A percentile compares a stretch with the other conserved stretches of the same genome.
These are phyloP conservation scores for Pocillopora meandrina DNA, from an alignment of 92 coral and sea anemone genomes.

Conservation along the genomic window DNA sequence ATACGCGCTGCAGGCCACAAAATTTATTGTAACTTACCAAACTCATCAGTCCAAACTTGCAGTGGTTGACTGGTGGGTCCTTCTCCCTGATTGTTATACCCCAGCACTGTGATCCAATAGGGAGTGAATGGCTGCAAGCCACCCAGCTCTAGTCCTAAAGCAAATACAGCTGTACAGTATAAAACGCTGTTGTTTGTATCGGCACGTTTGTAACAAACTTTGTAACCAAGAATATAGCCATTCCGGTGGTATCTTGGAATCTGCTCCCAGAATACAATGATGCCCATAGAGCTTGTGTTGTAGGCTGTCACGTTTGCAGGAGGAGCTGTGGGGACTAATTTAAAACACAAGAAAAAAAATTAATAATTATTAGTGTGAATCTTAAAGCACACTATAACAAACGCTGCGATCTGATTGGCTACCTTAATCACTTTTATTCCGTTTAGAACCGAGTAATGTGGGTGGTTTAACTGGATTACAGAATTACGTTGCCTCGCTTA, in stretches of 20 bases:
- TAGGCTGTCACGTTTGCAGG: slow-evolving; percentile 85
- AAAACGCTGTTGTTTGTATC: slow-evolving; percentile 36
- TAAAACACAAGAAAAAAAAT: neutral
- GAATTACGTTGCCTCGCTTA: too few species aligned
- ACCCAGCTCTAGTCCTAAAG: slow-evolving; percentile 66
- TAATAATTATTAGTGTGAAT: too few species aligned
- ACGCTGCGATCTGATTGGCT: too few species aligned
- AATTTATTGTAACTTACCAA: slow-evolving; percentile 53
- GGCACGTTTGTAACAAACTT: slow-evolving; percentile 76
- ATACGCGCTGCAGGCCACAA: neutral
- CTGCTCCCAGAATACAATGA: slow-evolving; percentile 69
- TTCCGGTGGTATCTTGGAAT: slow-evolving; percentile 71
- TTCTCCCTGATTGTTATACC: slow-evolving; percentile 72
- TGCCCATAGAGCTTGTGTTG: slow-evolving; percentile 75
- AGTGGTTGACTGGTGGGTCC: slow-evolving; percentile 73
- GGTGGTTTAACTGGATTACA: too few species aligned
- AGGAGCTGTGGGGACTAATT: slow-evolving; percentile 73
- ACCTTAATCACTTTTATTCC: too few species aligned
- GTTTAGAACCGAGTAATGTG: too few species aligned
- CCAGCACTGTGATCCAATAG: slow-evolving; percentile 75
- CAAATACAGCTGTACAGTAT: slow-evolving; percentile 61
- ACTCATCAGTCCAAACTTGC: slow-evolving; percentile 80
- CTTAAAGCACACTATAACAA: neutral
- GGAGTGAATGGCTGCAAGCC: slow-evolving; percentile 69
- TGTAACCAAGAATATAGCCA: slow-evolving; percentile 78